phyloP scores from a whole-genome alignment of 2,797 vertebrate species.

The Hypotaenidia philippensis region DNA sequence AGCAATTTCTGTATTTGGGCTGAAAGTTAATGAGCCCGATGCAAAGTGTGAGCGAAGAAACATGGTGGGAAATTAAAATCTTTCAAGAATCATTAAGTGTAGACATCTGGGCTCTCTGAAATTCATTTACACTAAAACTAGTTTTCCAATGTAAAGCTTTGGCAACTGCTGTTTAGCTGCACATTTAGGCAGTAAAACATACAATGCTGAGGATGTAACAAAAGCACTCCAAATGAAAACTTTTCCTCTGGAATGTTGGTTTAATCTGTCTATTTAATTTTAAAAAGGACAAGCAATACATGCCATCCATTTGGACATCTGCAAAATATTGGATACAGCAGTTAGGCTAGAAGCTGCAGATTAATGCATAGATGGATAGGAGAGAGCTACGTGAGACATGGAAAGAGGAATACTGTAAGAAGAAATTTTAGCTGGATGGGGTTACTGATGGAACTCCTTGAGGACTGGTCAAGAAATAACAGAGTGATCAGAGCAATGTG shows the following conservation, averaged over 20 bases:
- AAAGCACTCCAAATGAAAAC: background rate
- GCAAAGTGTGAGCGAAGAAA: constrained; percentile 5
- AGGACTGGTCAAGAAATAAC: background rate
- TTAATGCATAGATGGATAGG: background rate
- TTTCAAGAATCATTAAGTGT: constrained; percentile 31
- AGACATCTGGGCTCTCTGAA: constrained; percentile 5
- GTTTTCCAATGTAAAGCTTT: background rate
- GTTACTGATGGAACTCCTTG: background rate
- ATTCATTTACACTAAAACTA: constrained; percentile 17
- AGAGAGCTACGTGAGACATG: background rate
- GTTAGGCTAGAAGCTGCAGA: background rate
- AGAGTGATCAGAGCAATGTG: background rate
- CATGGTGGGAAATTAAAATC: constrained; percentile 6
- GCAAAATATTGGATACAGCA: background rate
- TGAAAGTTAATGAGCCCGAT: constrained; percentile 32
- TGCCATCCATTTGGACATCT: background rate
- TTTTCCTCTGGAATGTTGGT: background rate
- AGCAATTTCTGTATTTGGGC: background rate
- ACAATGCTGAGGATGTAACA: background rate
- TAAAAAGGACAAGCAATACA: background rate
- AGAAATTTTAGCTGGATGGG: background rate
- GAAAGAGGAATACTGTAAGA: background rate
- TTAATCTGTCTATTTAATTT: background rate
- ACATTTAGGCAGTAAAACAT: background rate
- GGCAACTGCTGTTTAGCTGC: background rate